phyloP scores from a whole-genome alignment of 92 coral and sea anemone genomes.

The Umimayanthus chanpuru region DNA sequence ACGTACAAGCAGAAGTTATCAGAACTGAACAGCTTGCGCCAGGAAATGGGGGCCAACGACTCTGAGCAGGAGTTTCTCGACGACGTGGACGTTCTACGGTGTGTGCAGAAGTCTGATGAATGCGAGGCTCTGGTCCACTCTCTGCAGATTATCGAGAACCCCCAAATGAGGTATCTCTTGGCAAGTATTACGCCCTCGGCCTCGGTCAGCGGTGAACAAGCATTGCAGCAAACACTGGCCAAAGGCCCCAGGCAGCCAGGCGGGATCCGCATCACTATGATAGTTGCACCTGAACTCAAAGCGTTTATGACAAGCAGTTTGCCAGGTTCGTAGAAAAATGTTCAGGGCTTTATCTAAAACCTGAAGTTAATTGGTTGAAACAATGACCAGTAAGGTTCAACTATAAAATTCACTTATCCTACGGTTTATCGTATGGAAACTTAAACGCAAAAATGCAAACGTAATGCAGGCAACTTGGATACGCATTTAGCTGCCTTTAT shows the following conservation, averaged over 20 bases:
- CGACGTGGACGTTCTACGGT: constrained; percentile 79
- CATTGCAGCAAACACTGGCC: constrained; percentile 30
- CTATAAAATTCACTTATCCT: too few species aligned
- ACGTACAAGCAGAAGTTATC: constrained; percentile 77
- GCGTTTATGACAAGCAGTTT: constrained; percentile 77
- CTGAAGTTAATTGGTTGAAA: background rate
- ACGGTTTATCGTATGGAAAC: too few species aligned
- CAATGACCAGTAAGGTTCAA: too few species aligned
- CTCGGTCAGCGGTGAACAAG: constrained; percentile 20
- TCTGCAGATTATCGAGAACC: constrained; percentile 91
- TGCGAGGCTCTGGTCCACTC: constrained; percentile 86
- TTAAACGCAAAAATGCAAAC: too few species aligned
- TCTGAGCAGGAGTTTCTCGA: constrained; percentile 85
- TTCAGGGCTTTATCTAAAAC: background rate
- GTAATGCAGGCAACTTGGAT: too few species aligned
- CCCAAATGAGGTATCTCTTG: constrained; percentile 83
- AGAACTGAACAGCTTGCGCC: constrained; percentile 74
- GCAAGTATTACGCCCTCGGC: constrained; percentile 72
- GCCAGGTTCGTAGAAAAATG: constrained; percentile 61
- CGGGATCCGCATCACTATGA: constrained; percentile 62
- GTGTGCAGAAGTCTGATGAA: constrained; percentile 84
- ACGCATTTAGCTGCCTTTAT: too few species aligned
- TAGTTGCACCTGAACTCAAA: constrained; percentile 76
- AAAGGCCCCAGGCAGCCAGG: constrained; percentile 67
- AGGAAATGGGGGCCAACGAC: constrained; percentile 85